Conservation (phyloP, 2,113 vertebrate species). For the Sclerurus mexicanus region DNA sequence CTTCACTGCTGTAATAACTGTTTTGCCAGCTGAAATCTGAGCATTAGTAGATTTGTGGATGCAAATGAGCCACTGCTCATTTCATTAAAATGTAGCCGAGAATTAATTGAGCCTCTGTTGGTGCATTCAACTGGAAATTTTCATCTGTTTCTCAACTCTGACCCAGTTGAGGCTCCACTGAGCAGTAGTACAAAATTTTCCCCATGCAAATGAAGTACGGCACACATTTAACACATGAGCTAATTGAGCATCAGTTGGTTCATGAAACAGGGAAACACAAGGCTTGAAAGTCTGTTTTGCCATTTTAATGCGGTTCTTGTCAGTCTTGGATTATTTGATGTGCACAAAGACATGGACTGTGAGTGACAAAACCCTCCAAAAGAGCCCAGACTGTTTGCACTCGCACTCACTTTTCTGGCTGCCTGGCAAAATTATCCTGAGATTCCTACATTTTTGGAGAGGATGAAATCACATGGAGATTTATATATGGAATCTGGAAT, state of each 20-base stretch:
- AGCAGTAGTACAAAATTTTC: not conserved
- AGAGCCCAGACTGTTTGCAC: not conserved
- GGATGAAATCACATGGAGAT: not conserved
- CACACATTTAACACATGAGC: constrained; percentile 39
- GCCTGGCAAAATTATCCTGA: not conserved
- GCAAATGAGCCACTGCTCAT: constrained; percentile 42
- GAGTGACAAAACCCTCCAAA: not conserved
- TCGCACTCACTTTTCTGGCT: not conserved
- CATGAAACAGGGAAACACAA: not conserved
- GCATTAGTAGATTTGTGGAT: constrained; percentile 17
- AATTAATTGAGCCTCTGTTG: constrained; percentile 61
- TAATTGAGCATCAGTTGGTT: constrained; percentile 59
- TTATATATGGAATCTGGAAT: not conserved
- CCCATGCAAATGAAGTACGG: constrained; percentile 9
- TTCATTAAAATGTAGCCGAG: constrained; percentile 54
- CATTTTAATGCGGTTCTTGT: not conserved
- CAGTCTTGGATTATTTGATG: not conserved
- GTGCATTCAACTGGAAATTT: constrained; percentile 56
- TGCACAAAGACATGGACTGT: not conserved
- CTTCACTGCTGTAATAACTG: not conserved
- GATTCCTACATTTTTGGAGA: not conserved
- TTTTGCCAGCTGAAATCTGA: constrained; percentile 37
- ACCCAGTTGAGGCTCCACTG: constrained; percentile 52
- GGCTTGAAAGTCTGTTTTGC: not conserved
- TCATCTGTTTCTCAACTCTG: constrained; percentile 55